Evolutionary conservation across 2,888 invertebrate species (phyloP).

Genomic region (Dasypogon diadema): DNA sequence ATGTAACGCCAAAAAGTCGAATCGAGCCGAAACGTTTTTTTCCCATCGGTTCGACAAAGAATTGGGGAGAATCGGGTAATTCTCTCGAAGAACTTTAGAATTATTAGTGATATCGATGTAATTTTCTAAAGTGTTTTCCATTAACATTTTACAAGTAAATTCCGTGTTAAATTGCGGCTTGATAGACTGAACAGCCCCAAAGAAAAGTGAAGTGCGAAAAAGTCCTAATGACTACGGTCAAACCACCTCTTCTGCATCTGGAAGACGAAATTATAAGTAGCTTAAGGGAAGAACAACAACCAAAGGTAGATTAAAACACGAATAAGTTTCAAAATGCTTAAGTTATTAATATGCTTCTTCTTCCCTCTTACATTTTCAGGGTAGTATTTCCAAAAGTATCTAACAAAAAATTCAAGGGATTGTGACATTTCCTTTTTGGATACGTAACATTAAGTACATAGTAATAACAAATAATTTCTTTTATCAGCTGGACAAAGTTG

Average conservation of each 20-base stretch:
- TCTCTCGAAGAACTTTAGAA: neutral
- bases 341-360: no score
- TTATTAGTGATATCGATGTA: slow-evolving; percentile 4
- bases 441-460: no score
- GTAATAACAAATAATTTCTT: no score
- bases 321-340: no score
- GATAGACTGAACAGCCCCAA: slow-evolving; percentile 27
- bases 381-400: no score
- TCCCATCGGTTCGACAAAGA: slow-evolving; percentile 19
- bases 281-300: slow-evolving; percentile 42
- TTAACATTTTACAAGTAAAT: neutral
- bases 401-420: no score
- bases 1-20: slow-evolving; percentile 10
- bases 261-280: slow-evolving; percentile 68
- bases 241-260: slow-evolving; percentile 76
- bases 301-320: slow-evolving; percentile 34
- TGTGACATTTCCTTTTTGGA: no score
- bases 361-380: no score
- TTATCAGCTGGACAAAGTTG: no score
- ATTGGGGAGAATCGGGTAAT: neutral
- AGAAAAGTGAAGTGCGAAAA: slow-evolving; percentile 25
- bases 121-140: neutral
- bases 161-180: slow-evolving; percentile 13
- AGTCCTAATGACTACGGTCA: slow-evolving; percentile 73
- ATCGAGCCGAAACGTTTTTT: neutral